Evolutionary conservation across 2,113 vertebrate species (phyloP).

Genomic region (Phaethornis superciliosus): DNA sequence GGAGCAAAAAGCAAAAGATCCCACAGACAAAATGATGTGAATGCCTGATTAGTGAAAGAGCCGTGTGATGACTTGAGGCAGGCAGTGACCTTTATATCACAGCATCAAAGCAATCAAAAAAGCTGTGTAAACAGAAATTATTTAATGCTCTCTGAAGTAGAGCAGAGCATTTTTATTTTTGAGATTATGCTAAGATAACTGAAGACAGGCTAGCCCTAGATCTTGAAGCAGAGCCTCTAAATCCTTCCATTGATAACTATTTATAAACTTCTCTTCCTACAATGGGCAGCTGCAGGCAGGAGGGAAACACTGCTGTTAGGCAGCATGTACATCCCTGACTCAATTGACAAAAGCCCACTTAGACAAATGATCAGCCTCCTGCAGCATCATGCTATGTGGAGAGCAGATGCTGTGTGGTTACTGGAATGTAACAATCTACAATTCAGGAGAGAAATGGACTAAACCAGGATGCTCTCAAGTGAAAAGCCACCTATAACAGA

Average conservation of each 20-base stretch:
- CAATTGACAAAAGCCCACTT: not conserved
- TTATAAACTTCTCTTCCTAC: not conserved
- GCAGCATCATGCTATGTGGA: not conserved
- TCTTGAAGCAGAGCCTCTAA: slow-evolving; percentile 44
- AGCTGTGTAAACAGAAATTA: slow-evolving; percentile 44
- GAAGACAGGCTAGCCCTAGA: not conserved
- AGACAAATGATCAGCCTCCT: not conserved
- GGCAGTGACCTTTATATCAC: slow-evolving; percentile 40
- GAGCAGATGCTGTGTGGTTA: slow-evolving; percentile 31
- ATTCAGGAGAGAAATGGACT: slow-evolving; percentile 13
- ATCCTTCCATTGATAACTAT: slow-evolving; percentile 37
- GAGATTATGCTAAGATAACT: slow-evolving; percentile 32
- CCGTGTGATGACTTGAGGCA: slow-evolving; percentile 31
- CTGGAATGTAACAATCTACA: not conserved
- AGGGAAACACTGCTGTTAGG: not conserved
- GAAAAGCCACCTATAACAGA: not conserved
- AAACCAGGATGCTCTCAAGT: not conserved
- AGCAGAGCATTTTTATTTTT: slow-evolving; percentile 31
- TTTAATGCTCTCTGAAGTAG: not conserved
- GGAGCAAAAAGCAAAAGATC: slow-evolving; percentile 50
- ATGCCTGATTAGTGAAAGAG: slow-evolving; percentile 32
- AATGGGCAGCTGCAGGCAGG: not conserved
- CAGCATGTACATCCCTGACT: not conserved
- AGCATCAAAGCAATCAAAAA: slow-evolving; percentile 35
- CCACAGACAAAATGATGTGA: slow-evolving; percentile 2